Evolutionary conservation across 2,797 vertebrate genomes (phyloP).

Genomic region (Sebastes matsubarae): DNA sequence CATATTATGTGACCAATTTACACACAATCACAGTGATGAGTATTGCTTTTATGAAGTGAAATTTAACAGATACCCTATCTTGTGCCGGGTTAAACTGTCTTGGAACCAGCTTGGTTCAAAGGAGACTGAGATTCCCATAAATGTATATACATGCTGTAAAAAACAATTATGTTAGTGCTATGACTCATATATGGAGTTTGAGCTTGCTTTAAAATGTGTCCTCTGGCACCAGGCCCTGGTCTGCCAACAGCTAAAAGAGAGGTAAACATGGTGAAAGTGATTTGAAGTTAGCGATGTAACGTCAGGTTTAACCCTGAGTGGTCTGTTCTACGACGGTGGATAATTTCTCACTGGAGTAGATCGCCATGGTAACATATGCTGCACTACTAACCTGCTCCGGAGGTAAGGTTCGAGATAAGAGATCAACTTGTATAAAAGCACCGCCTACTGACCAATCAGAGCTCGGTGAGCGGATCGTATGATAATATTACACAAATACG

Average conservation of each 20-base stretch:
- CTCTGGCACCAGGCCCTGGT: not conserved
- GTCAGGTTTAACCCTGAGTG: too few relatives aligned
- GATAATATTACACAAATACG: too few relatives aligned
- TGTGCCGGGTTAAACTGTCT: not conserved
- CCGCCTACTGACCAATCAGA: too few relatives aligned
- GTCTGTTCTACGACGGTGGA: too few relatives aligned
- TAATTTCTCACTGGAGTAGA: too few relatives aligned
- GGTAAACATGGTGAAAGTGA: not conserved
- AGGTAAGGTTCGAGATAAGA: too few relatives aligned
- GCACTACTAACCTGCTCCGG: too few relatives aligned
- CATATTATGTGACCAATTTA: not conserved
- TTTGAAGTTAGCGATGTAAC: too few relatives aligned
- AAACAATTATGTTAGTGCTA: not conserved
- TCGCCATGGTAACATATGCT: too few relatives aligned
- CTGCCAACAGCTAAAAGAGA: not conserved
- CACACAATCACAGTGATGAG: not conserved
- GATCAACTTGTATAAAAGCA: too few relatives aligned
- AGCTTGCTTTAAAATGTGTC: not conserved
- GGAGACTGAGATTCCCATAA: not conserved
- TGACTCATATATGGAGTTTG: not conserved
- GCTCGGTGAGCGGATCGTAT: too few relatives aligned
- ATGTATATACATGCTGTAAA: not conserved
- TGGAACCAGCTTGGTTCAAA: not conserved
- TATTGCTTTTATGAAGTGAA: not conserved
- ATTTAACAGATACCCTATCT: not conserved